Base-by-base conservation (phyloP, 1,140 invertebrate species). In the Euborellia annulipes region DNA sequence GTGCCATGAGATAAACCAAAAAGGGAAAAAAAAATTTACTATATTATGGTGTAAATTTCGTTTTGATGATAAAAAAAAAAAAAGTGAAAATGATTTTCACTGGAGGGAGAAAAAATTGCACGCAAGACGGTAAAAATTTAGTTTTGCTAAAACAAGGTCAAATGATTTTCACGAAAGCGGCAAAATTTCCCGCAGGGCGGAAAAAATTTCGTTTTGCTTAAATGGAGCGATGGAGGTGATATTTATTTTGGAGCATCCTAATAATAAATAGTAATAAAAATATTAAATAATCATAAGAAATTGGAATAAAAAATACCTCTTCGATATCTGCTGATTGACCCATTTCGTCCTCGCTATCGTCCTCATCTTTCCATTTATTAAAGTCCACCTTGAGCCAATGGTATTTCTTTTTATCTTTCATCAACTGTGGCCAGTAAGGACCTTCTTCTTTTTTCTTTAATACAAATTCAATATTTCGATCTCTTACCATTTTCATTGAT, bases 321-420 rank as follows among this genome's bases (percentile, higher is more conserved):
- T 73, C 73, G 23, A 78, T 69, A 51, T 76, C 68, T 21, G 57
- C 57, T 43, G 63, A 63, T 37, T 51, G 52, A 8, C 52, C 60
- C 23, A 50, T 62, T 45, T 80, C 82, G 45, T 75, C 74, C 36
- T 82, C 81, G 46, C 74, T 78, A 46, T 86, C 84, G 57, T 84
- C 87, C 65, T 97, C 92, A 71, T 97, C 92, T 61, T 83, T 83
- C 91, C 92, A 97, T 65, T 92, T 90, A 55, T 88, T 83, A 61
- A 97, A 98, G 62, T 98, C 93, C 51, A 90, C 84, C 67, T 93
- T 95, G 43, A 98, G 71, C 90, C 92, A 98, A 61, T 95, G 91
- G 53, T 81, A 77, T 65, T 93, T 95, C 59, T 78, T 79, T 53
- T 82, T 83, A 52, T 88, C 85, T 64, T 86, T 85, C 20, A 87